Conservation (phyloP, 2,888 invertebrate genomes). For the Stenurella melanura region DNA sequence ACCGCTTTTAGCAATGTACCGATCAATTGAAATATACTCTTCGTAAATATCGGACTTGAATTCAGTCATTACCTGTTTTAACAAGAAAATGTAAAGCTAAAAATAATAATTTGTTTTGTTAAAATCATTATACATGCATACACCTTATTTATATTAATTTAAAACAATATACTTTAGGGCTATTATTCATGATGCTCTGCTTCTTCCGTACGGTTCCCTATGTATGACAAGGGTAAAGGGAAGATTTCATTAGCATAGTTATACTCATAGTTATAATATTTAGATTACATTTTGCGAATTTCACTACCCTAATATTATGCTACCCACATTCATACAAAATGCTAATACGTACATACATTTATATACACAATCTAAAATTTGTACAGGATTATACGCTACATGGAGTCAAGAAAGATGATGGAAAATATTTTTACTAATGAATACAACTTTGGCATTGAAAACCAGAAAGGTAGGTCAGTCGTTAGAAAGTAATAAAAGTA, state of each 20-base stretch:
- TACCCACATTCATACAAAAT: neutral
- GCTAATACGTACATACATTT: neutral
- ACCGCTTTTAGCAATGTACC: no score
- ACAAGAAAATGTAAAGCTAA: neutral
- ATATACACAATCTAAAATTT: neutral
- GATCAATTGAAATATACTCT: no score
- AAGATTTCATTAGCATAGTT: slow-evolving; percentile 1
- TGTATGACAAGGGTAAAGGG: neutral
- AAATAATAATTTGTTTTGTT: neutral
- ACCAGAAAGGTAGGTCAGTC: no score
- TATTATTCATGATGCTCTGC: neutral
- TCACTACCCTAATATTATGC: neutral
- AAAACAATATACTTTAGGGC: neutral
- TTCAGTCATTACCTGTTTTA: no score
- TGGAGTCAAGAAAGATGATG: no score
- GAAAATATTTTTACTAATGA: no score
- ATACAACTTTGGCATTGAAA: no score
- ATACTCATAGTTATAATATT: slow-evolving; percentile 1
- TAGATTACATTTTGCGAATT: neutral
- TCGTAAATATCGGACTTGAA: no score
- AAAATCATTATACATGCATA: neutral
- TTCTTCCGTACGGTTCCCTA: neutral
- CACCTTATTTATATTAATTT: neutral
- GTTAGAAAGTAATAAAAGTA: no score
- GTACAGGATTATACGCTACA: neutral